Base-by-base conservation (phyloP, 2,797 vertebrate genomes). In the Melanotaenia boesemani region DNA sequence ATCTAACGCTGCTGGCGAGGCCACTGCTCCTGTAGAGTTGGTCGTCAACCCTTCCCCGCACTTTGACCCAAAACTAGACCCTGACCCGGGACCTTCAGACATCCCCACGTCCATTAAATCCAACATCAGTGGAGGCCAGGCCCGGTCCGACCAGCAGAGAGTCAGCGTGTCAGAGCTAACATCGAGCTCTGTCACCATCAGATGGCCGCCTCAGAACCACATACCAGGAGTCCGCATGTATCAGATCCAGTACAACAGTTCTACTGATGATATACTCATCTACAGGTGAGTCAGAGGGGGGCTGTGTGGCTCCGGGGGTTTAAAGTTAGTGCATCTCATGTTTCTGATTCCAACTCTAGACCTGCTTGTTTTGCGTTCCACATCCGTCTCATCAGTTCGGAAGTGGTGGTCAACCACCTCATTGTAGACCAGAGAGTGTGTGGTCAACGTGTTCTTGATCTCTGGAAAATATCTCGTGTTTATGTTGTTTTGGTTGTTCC, bases 211-310 rank as follows among this genome's bases (percentile, higher is more conserved):
- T 0, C 96, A 97, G 93, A 95, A 91, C 72, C 95, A 96, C 72
- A 95, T 97, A 57, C 94, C 96, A 0, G 97, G 96, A 15, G 89
- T 98, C 22, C 93, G 97, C 64, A 98, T 97, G 97, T 97, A 96
- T 93, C 97, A 98, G 95, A 95, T 99, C 78, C 97, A 98, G 88
- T 98, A 99, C 87, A 98, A 99, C 95, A 98, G 97, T 82, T 97
- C 97, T 0, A 93, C 91, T 0, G 97, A 99, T 0, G 96, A 98
- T 54, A 96, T 97, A 41, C 95, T 98, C 26, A 96, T 98, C 5
- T 99, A 98, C 93, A 97, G 97, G 97, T 97, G 57, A 86, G 87
- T 70, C 15, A 6, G 6, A 0, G 30, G 1, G 4, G n/a, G 22
- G 41, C 12, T 13, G 37, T 39, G 37, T 37, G 34, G n/a, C n/a